Base-by-base conservation (phyloP, 2,888 invertebrate genomes). In the Dromius quadrimaculatus region DNA sequence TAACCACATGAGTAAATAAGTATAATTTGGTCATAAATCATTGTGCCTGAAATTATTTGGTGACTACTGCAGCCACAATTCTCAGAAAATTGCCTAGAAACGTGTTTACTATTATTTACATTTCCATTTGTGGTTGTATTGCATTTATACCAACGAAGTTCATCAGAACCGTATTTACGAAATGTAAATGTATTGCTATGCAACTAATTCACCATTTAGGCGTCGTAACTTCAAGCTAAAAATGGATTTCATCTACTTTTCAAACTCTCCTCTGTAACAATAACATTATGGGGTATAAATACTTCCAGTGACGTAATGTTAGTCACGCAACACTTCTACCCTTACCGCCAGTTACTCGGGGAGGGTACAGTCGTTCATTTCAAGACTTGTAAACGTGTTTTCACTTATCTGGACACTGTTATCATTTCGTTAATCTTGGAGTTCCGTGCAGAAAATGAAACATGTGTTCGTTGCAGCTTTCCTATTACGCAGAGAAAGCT, bases 371-470 rank as follows among this genome's bases (percentile, higher is more conserved):
- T 36, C 34, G 36, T 62, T 62, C 41, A 41, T 61, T 62, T 62
- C 41, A 28, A 54, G 54, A 54, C 54, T 54, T 54, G 28, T 62
- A 41, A 62, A 41, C 62, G 38, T 62, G 62, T 62, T 62, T 62
- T 54, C 62, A 41, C 62, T 62, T 62, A 62, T 62, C 62, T 62
- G 62, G 23, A 62, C 23, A 41, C 38, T 13, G 11, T 22, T 62
- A 62, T 62, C 62, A 23, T n/a, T 41, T 15, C 13, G 22, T 41
- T 23, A 23, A 62, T 62, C 62, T 15, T 32, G 13, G 22, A 41
- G 17, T 62, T 38, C 41, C 62, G 38, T 38, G 41, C 41, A 15
- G 62, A 41, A 41, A 41, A 62, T 32, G 32, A 41, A 62, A 41
- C 62, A 62, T 43, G 62, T 62, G 62, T 41, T 20, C 36, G 59